Evolutionary conservation across 1,140 invertebrate species (phyloP), one percentile per base, ranked within the genome.

Genomic region (Drosophila virilis): DNA sequence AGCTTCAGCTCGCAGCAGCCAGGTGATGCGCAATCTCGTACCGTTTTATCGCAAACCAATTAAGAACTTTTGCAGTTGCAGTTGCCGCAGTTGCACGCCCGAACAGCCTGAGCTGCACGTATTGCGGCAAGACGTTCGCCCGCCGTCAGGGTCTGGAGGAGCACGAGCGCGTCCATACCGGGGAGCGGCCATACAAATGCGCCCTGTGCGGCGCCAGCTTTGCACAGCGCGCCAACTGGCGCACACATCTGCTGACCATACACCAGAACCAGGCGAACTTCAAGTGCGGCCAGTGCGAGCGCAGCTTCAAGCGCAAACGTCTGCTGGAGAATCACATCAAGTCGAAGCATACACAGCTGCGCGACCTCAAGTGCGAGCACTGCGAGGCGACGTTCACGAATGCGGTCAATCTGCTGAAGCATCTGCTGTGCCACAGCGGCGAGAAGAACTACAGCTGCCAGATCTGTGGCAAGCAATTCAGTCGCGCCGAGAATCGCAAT

Each of bases 381-480:
- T 97, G 97, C 82, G 92, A 93, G 40, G 95, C 96, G 2, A 95
- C 95, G 0, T 97, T 98, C 92, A 96, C 96, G 10, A 97, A 97
- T 92, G 96, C 96, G 0, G 96, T 97, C 82, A 96, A 97, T 85
- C 96, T 95, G 82, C 97, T 96, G 90, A 97, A 97, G 71, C 97
- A 98, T 78, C 92, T 95, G 73, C 93, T 95, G 0, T 96, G 96
- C 84, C 97, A 97, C 83, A 96, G 95, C 7, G 96, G 96, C 0
- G 95, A 96, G 72, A 96, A 97, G 77, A 96, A 96, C 0, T 97
- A 95, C 77, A 85, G 93, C 2, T 98, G 97, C 75, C 96, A 97
- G 93, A 95, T 97, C n/a, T 98, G 97, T 91, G 96, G 96, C n/a
- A 97, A 97, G 91, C 94, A 95, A 22, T 97, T 97, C 90, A 96